These are phyloP conservation scores for Noctua janthina DNA, from an alignment of 2,888 invertebrate species.

Conservation along the genomic window DNA sequence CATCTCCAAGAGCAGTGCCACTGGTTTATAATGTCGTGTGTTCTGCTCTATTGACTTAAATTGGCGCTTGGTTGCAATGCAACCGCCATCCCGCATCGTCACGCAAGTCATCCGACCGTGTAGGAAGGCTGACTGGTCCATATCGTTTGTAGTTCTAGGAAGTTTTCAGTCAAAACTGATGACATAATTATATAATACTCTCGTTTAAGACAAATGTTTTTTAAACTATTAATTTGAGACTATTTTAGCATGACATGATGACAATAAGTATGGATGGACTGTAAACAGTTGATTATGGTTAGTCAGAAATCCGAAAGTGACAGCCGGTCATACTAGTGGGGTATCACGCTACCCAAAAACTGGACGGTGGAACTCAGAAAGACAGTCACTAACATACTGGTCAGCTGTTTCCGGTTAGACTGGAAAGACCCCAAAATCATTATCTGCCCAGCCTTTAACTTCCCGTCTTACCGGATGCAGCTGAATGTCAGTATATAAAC, in stretches of 20 bases:
- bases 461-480: no score
- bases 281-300: background rate
- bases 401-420: background rate
- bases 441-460: no score
- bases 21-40: constrained; percentile 22
- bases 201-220: background rate
- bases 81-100: constrained; percentile 39
- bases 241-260: background rate
- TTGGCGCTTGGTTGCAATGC: constrained; percentile 55
- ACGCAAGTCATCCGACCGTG: constrained; percentile 4
- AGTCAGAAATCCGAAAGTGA: background rate
- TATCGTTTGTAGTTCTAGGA: background rate
- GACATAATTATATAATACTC: no score
- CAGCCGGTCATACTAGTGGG: background rate
- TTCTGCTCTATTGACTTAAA: constrained; percentile 49
- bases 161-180: background rate
- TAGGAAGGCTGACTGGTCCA: background rate
- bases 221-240: background rate
- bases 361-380: background rate
- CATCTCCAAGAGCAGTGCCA: constrained; percentile 9
- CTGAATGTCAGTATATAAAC: no score
- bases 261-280: background rate
- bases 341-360: background rate
- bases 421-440: background rate
- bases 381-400: background rate